Conservation (phyloP, 2,797 vertebrate genomes). For the Coreius guichenoti region DNA sequence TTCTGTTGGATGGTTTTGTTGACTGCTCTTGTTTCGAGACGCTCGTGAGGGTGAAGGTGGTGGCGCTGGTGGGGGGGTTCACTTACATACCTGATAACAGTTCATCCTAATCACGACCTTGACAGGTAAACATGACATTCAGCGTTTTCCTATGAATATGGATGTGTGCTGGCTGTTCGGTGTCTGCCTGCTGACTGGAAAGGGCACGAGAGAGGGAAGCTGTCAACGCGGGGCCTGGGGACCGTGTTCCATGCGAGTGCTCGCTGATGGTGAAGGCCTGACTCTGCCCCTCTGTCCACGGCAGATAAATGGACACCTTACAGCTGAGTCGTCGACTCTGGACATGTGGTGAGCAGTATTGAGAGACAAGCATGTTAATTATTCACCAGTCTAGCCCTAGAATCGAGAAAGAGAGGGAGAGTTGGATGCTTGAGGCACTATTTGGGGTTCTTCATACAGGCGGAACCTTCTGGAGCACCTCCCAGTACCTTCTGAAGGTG, state of each 20-base stretch:
- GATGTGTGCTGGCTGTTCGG: constrained; percentile 57
- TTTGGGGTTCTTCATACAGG: not conserved
- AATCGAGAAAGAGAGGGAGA: not conserved
- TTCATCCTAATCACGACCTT: constrained; percentile 74
- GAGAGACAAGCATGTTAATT: constrained; percentile 57
- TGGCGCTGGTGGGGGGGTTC: constrained; percentile 47
- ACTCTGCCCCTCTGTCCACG: constrained; percentile 60
- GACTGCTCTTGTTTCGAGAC: constrained; percentile 65
- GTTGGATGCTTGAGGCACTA: constrained; percentile 4
- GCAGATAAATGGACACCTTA: constrained; percentile 71
- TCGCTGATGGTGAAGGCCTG: constrained; percentile 48
- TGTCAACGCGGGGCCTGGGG: constrained; percentile 65
- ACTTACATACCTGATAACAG: constrained; percentile 70
- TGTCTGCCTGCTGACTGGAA: constrained; percentile 63
- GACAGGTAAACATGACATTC: constrained; percentile 75
- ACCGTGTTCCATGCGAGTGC: not conserved
- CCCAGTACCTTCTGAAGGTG: not conserved
- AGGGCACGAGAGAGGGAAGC: constrained; percentile 67
- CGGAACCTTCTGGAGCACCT: not conserved
- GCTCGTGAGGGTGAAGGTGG: constrained; percentile 54
- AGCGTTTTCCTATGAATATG: constrained; percentile 69
- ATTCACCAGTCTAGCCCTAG: constrained; percentile 65
- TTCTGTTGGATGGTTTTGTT: constrained; percentile 72
- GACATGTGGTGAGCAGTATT: constrained; percentile 28
- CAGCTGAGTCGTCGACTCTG: constrained; percentile 70